Percentiles rank a stretch among this genome's conserved stretches.
phyloP scores from a whole-genome alignment of 2,113 vertebrate genomes.

The Rhineura floridana region DNA sequence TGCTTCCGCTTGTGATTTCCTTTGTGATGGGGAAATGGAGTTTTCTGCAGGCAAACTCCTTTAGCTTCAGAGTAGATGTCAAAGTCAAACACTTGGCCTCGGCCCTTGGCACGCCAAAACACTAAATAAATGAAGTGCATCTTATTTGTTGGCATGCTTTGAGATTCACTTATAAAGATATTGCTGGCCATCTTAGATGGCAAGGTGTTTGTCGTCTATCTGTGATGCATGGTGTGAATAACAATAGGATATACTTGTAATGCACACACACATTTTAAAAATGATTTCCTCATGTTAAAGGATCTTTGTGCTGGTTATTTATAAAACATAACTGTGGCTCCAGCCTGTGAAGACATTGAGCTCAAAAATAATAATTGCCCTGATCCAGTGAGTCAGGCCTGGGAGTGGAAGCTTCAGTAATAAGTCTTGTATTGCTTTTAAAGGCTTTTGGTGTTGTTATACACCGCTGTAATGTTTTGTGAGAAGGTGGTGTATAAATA shows the following conservation, averaged over 20 bases:
- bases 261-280: background rate
- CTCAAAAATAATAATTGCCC: background rate
- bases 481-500: no score
- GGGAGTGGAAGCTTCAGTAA: background rate
- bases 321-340: background rate
- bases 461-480: no score
- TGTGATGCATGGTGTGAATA: background rate
- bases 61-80: conserved; percentile 8
- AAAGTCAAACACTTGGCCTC: background rate
- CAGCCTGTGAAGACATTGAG: background rate
- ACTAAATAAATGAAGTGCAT: background rate
- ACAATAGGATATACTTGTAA: background rate
- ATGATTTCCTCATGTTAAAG: background rate
- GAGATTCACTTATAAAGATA: background rate
- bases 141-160: background rate
- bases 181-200: background rate
- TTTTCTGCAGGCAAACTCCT: background rate
- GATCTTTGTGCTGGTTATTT: background rate
- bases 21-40: conserved; percentile 2
- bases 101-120: background rate
- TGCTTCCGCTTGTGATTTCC: conserved; percentile 20
- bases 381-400: background rate
- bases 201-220: background rate
- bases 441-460: no score
- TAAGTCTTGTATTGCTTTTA: no score